Base-by-base conservation (phyloP, 2,888 invertebrate species). In the Drosophila formosana region DNA sequence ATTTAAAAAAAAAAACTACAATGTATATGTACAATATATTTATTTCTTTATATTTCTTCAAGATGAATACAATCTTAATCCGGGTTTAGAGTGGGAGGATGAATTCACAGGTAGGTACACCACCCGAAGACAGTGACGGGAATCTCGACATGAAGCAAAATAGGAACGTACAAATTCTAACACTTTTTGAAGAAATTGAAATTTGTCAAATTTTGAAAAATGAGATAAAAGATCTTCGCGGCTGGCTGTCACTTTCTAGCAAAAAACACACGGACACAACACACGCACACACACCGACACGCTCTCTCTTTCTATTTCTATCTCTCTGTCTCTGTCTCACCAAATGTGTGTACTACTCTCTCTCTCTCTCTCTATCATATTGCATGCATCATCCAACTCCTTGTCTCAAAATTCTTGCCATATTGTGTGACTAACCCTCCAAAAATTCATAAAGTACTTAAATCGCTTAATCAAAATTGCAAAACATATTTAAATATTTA, bases 81-180 rank as follows among this genome's bases (percentile, higher is more conserved):
- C 97, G 95, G 97, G 97, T 97, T 97, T 98, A 97, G 98, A 98
- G 95, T 98, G 98, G 98, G 98, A 98, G 96, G 98, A 98, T 97
- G 98, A 98, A 95, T 98, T 98, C 95, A 97, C 98, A 98, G 98
- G 98, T 98, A 98, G 97, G 98, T 92, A 92, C 91, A 89, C 88
- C 83, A 85, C 9, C 25, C 25, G 46, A 57, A 88, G 37, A 82
- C 91, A 91, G 90, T 90, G 86, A 86, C 81, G 84, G 90, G 90
- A 90, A 90, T 90, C 11, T 34, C 92, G 92, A 92, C 92, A 92
- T 92, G 92, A 92, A 91, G 91, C 92, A 92, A 92, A 92, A 92
- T 92, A 92, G 92, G 92, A 92, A 91, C 91, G 82, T 80, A 70
- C 80, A 83, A 89, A 91, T 90, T 89, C 87, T 86, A 80, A 85